Percentiles rank a stretch among this genome's conserved stretches.
These are phyloP conservation scores for Empis livida DNA, from an alignment of 2,888 invertebrate genomes.

Conservation along the genomic window DNA sequence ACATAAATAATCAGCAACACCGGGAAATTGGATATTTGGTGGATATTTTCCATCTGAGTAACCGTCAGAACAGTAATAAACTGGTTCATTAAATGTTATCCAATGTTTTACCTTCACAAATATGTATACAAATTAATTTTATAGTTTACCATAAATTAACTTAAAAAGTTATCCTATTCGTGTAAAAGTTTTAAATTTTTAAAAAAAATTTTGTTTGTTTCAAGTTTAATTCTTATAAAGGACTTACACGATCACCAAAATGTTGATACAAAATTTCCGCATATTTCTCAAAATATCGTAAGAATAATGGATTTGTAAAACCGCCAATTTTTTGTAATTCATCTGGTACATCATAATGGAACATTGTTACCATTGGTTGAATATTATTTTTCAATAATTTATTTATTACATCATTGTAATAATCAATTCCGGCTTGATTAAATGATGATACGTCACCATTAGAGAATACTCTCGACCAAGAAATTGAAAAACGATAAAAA, in stretches of 20 bases:
- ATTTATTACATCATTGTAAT: constrained; percentile 51
- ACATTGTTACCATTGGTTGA: constrained; percentile 44
- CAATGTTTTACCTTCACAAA: constrained; percentile 34
- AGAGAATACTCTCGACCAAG: constrained; percentile 52
- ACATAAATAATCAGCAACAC: constrained; percentile 39
- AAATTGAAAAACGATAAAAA: constrained; percentile 45
- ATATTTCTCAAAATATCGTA: constrained; percentile 40
- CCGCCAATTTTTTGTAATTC: constrained; percentile 44
- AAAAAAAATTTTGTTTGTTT: too few species aligned
- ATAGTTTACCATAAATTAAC: too few species aligned
- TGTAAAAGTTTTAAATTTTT: too few species aligned
- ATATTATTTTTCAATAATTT: constrained; percentile 47
- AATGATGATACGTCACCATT: constrained; percentile 40
- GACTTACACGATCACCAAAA: constrained; percentile 36
- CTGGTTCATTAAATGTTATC: constrained; percentile 47
- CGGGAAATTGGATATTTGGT: constrained; percentile 33
- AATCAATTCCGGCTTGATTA: constrained; percentile 46
- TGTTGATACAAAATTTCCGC: constrained; percentile 34
- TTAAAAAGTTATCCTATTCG: too few species aligned
- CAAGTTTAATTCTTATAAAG: too few species aligned
- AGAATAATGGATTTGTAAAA: constrained; percentile 33
- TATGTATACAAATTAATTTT: too few species aligned
- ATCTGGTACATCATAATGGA: constrained; percentile 43
- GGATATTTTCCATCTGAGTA: constrained; percentile 34
- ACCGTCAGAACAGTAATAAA: constrained; percentile 33